Conservation (phyloP, 2,888 invertebrate genomes). For the Ypsolopha scabrella region DNA sequence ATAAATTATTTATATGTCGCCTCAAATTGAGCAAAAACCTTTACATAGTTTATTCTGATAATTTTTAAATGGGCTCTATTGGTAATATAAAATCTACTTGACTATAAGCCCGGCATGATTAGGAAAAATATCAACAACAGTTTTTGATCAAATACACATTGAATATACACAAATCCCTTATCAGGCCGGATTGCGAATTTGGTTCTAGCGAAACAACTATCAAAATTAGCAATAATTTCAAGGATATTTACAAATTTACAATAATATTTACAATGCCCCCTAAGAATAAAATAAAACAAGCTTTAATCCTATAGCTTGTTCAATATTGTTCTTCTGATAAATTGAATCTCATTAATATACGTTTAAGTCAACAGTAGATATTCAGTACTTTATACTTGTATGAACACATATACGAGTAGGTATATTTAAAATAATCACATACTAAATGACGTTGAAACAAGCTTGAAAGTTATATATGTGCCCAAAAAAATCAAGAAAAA, state of each 20-base stretch:
- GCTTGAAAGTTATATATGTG: too few relatives aligned
- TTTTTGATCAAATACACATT: not conserved
- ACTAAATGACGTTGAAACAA: too few relatives aligned
- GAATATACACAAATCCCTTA: not conserved
- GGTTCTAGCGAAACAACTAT: not conserved
- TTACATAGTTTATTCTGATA: constrained; percentile 4
- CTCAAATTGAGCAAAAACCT: constrained; percentile 6
- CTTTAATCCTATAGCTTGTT: too few relatives aligned
- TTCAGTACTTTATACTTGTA: too few relatives aligned
- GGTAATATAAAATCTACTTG: constrained; percentile 44
- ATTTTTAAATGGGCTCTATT: constrained; percentile 11
- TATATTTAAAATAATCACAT: too few relatives aligned
- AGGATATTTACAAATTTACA: constrained; percentile 1
- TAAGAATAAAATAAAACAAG: too few relatives aligned
- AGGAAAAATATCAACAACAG: constrained; percentile 28
- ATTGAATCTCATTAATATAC: not conserved
- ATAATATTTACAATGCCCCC: not conserved
- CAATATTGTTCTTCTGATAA: not conserved
- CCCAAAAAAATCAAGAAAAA: too few relatives aligned
- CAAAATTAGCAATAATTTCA: not conserved
- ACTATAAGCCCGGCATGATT: constrained; percentile 17
- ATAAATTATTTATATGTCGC: not conserved
- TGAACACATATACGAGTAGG: too few relatives aligned
- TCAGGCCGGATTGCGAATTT: not conserved
- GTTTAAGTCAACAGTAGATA: not conserved